Evolutionary conservation across 2,113 vertebrate species (phyloP), one percentile per base, ranked within the genome.

Genomic region (Thunnus thynnus): DNA sequence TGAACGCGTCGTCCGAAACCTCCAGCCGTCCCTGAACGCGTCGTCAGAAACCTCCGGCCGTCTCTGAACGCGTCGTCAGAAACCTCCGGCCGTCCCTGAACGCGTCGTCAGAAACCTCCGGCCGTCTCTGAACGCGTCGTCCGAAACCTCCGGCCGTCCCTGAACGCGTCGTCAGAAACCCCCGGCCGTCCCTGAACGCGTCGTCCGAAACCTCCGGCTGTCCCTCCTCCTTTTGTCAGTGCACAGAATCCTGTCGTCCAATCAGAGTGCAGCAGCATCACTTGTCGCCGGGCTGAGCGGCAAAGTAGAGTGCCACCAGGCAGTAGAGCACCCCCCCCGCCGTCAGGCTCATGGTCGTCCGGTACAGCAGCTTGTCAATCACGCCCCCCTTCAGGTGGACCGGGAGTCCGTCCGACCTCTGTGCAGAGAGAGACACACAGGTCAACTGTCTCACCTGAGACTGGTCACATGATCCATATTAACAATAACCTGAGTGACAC

Each of bases 331-430:
- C 94, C 63, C 97, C 97, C 12, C 97, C 97, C 68, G 97, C 70
- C 0, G 97, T 96, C 80, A 98, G 94, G 46, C 96, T 96, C 97
- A 97, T 96, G 10, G 97, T 98, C 91, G 96, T 97, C 90, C 97
- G 95, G 93, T 97, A 98, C 18, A 98, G 95, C 78, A 98, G 93
- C 64, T 84, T 94, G 89, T 98, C 96, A 0, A 96, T 95, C 78
- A 96, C 68, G 20, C 96, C 96, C 48, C 94, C 82, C 76, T 98
- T 98, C 88, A 98, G 91, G 89, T 98, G 95, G 44, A 98, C 87
- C 2, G 96, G 97, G 22, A 95, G 50, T 0, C 97, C 96, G 5
- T 98, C 96, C 0, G 96, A 73, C 85, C 83, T 95, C 97, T 96
- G 92, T 27, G 20, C 22, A 22, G 22, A 22, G 22, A 22, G 12